Evolutionary conservation across 2,888 invertebrate genomes (phyloP), one percentile per base, ranked within the genome.

Genomic region (Meteorus colon): DNA sequence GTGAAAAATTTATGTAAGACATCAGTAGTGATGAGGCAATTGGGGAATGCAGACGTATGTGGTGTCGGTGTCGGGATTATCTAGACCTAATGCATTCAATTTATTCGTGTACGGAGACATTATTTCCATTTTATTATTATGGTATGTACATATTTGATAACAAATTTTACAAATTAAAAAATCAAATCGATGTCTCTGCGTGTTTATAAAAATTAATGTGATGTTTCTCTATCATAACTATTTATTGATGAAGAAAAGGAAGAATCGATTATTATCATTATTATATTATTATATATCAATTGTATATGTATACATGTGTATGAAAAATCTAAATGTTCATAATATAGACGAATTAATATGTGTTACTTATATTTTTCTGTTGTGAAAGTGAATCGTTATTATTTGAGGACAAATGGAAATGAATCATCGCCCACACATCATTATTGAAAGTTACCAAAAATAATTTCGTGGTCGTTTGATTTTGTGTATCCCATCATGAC

Each of bases 21-120:
- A 60, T 60, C 59, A 60, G 59, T 60, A 27, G 59, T 60, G 59
- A 27, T 27, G 48, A 48, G 48, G n/a, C 48, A n/a, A 48, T 48
- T 48, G 48, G 48, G 6, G 48, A 48, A 48, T 48, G 48, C 48
- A 48, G 48, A n/a, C 48, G 48, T 16, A 48, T 48, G 48, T 48
- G 48, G 48, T 48, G n/a, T 48, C 48, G n/a, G 16, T 41, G 12
- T 48, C 14, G n/a, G 48, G 4, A 48, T 2, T 16, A 16, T 16
- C 48, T 48, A 48, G 59, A 60, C 59, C 24, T 19, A 27, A 60
- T 24, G 59, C 27, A 60, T 27, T 60, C 41, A 41, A 41, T 2
- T 41, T 12, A 41, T 41, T 12, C 12, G 12, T 41, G 8, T 41
- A 41, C 8, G 8, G 24, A 48, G 6, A 48, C 16, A 48, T 16